Conservation (phyloP, 1,140 invertebrate species). For the Melitaea cinxia region DNA sequence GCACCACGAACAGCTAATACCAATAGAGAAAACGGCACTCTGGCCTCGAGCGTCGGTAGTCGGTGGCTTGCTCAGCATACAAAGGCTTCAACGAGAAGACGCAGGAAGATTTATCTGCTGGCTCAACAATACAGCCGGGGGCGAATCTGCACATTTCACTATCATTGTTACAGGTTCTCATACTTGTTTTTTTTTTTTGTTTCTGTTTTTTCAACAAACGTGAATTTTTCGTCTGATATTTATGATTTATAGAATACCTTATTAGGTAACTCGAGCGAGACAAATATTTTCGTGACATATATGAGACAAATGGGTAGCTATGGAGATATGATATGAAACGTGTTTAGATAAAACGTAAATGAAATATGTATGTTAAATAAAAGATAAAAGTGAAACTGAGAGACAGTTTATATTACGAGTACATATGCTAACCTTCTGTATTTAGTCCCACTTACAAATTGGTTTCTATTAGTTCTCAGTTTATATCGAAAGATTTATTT, state of each 20-base stretch:
- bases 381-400: not conserved
- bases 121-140: slow-evolving; percentile 93
- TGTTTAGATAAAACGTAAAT: not conserved
- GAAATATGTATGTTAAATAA: slow-evolving; percentile 10
- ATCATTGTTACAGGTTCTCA: slow-evolving; percentile 85
- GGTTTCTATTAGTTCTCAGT: too few species aligned
- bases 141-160: slow-evolving; percentile 91
- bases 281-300: slow-evolving; percentile 16
- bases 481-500: too few species aligned
- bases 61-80: slow-evolving; percentile 83
- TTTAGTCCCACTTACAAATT: too few species aligned
- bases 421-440: too few species aligned
- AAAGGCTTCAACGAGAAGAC: slow-evolving; percentile 88
- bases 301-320: slow-evolving; percentile 1
- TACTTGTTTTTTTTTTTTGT: not conserved
- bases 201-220: not conserved
- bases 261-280: slow-evolving; percentile 12
- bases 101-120: slow-evolving; percentile 92
- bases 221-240: not conserved
- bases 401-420: not conserved
- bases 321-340: slow-evolving; percentile 3
- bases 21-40: slow-evolving; percentile 84
- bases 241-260: slow-evolving; percentile 10
- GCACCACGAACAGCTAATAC: slow-evolving; percentile 84
- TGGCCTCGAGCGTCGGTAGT: slow-evolving; percentile 77